phyloP scores from a whole-genome alignment of 2,888 invertebrate genomes.

The Blomia tropicalis region DNA sequence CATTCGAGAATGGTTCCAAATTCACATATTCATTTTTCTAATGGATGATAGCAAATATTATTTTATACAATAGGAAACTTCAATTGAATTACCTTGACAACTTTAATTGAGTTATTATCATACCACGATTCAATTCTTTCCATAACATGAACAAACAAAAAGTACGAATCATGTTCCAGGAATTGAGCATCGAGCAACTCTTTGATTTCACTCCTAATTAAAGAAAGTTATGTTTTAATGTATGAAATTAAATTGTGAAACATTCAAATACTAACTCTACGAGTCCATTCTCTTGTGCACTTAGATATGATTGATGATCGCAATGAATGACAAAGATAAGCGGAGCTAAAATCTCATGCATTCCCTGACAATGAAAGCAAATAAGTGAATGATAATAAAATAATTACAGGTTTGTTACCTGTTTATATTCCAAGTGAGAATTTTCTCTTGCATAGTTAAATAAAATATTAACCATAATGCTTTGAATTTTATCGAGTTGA shows the following conservation, averaged over 20 bases:
- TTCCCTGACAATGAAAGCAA: constrained; percentile 45
- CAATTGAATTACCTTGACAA: background rate
- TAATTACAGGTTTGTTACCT: constrained; percentile 37
- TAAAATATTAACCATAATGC: constrained; percentile 50
- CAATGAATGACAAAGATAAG: constrained; percentile 56
- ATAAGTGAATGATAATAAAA: background rate
- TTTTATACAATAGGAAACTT: background rate
- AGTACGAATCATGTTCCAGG: constrained; percentile 58
- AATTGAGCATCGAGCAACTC: constrained; percentile 50
- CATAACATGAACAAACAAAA: constrained; percentile 40
- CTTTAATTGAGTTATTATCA: constrained; percentile 24
- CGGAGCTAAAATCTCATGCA: constrained; percentile 72
- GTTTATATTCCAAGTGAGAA: constrained; percentile 54
- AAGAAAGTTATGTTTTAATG: background rate
- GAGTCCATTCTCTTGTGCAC: constrained; percentile 43
- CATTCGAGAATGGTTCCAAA: constrained; percentile 35
- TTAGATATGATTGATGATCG: constrained; percentile 52
- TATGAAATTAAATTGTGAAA: background rate
- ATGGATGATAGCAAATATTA: constrained; percentile 6
- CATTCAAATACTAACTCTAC: constrained; percentile 29
- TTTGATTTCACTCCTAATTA: constrained; percentile 39
- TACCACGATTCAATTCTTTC: constrained; percentile 40
- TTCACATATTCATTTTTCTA: constrained; percentile 25
- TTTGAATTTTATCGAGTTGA: constrained; percentile 49
- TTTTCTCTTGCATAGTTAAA: constrained; percentile 48